Base-by-base conservation (phyloP, 2,888 invertebrate genomes). In the Carpatolechia fugitivella region DNA sequence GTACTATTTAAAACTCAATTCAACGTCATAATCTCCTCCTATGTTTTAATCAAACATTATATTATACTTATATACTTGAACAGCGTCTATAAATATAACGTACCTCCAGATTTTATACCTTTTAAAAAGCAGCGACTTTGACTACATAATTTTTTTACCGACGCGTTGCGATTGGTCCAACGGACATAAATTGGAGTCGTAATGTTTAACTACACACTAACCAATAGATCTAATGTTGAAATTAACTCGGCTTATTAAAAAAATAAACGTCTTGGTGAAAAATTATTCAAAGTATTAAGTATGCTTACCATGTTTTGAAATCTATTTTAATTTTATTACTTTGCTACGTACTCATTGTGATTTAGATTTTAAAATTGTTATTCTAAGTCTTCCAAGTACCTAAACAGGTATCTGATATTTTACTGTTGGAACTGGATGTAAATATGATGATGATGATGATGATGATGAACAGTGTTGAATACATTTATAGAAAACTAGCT, bases 171-270 rank as follows among this genome's bases (percentile, higher is more conserved):
- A 55, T 55, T 55, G 55, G 55, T 18, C 14, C 20, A 18, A 11
- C 10, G n/a, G n/a, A 49, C 11, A 55, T 55, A 50, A 56, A 52
- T 20, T n/a, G 56, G 31, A 51, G 55, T 56, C 55, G 54, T 61
- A 52, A 61, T 56, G 54, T 55, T 58, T 52, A 56, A 57, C 38
- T 48, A 58, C 55, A 36, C 16, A 60, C 60, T 58, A 59, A 56
- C 49, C 57, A 56, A 58, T 56, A 58, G 58, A 63, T 59, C n/a
- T 58, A 57, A 41, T 33, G 55, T 50, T 41, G 29, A 50, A 24
- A 44, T 51, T 46, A 49, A 44, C 31, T n/a, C n/a, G 29, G 29
- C 29, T 40, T 52, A 31, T 52, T 41, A 29, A 52, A 41, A 24
- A 41, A 52, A 30, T 40, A 31, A 41, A 31, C 11, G 16, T 44